Evolutionary conservation across 1,140 invertebrate genomes (phyloP).

Genomic region (Penaeus chinensis): DNA sequence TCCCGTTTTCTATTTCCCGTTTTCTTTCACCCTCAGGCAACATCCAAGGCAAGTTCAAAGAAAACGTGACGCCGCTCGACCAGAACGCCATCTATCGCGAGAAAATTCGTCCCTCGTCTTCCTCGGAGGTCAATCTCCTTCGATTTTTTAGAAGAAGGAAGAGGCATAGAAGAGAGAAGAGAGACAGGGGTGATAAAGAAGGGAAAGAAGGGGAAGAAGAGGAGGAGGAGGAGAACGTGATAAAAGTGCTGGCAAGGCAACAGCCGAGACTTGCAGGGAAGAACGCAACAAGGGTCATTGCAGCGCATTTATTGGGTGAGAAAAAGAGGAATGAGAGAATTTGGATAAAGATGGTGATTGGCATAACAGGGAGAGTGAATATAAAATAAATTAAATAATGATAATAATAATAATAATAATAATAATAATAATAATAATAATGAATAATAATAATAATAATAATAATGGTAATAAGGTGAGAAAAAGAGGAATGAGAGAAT

Average conservation of each 20-base stretch:
- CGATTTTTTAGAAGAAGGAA: not conserved
- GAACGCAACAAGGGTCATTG: slow-evolving; percentile 45
- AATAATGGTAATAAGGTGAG: too few species aligned
- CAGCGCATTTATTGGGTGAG: slow-evolving; percentile 45
- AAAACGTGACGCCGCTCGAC: slow-evolving; percentile 43
- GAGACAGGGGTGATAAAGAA: not conserved
- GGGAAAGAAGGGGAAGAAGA: not conserved
- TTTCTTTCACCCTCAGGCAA: slow-evolving; percentile 31
- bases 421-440: too few species aligned
- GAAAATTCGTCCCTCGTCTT: slow-evolving; percentile 19
- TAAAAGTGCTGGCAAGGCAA: slow-evolving; percentile 25
- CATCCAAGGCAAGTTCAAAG: slow-evolving; percentile 45
- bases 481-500: too few species aligned
- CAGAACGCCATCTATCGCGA: slow-evolving; percentile 33
- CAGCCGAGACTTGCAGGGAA: slow-evolving; percentile 19
- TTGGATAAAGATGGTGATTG: too few species aligned
- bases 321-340: too few species aligned
- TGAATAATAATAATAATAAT: too few species aligned
- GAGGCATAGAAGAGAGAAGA: not conserved
- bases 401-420: too few species aligned
- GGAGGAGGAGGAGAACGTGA: not conserved
- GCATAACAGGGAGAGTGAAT: too few species aligned
- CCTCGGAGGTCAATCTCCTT: not conserved
- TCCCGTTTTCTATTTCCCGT: too few species aligned
- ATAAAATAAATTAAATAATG: too few species aligned